Base-by-base conservation (phyloP, 2,888 invertebrate genomes). In the Nephrocerus scutellatus region DNA sequence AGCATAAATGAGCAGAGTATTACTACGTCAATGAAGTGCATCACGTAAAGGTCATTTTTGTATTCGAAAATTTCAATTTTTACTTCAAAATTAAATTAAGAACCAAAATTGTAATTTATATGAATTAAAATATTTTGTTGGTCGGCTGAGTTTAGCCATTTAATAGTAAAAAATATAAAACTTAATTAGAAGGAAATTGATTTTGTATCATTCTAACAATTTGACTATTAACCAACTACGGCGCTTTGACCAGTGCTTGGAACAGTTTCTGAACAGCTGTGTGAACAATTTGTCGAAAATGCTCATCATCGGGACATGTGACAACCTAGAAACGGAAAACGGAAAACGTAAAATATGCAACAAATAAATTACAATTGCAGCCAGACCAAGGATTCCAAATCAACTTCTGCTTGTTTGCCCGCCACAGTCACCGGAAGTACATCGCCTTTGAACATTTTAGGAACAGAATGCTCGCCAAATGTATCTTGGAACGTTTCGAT, bases 391-490 rank as follows among this genome's bases (percentile, higher is more conserved):
- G 76, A 83, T 18, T 79, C 70, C 23, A 95, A 70, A 68, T 95
- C 88, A 41, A 96, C 86, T 55, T 85, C 80, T 0, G 92, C 95
- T 15, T 79, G 77, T 52, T 86, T 87, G 9, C 80, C 83, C 58
- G 88, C 85, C 0, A 96, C 88, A 0, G 79, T 82, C 0, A 96
- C 85, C 50, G 84, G 80, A 32, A 95, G 68, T 53, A 82, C 80
- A 57, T 95, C 92, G 0, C 90, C 91, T 63, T 89, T 88, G 63
- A 92, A 89, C 61, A 92, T 82, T 71, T 93, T 93, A 8, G 90
- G 90, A 28, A 95, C 88, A 0, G 91, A 83, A 54, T 85, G 88
- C 54, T 90, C 86, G 0, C 96, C 96, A 71, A 93, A 96, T 84
- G 96, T 95, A 60, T 96, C 95, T 41, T 68, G 69, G n/a, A 69